Evolutionary conservation across 2,888 invertebrate genomes (phyloP), one percentile per base, ranked within the genome.

Genomic region (Drosophila kanekoi): DNA sequence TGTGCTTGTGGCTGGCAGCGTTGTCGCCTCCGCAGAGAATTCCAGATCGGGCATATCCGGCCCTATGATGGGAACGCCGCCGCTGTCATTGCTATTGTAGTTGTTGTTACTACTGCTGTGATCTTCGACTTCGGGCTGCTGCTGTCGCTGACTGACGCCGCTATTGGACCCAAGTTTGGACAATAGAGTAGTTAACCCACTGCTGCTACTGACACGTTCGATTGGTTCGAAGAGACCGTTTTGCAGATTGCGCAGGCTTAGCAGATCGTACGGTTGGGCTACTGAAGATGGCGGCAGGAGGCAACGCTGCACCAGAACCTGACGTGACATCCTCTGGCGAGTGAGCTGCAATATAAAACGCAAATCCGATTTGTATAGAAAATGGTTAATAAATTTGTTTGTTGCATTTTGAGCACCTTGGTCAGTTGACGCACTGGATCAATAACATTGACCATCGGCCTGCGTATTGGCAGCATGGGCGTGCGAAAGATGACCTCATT

Each of bases 271-370:
- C 0, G 85, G 84, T 47, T 77, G 77, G 6, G 63, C 14, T n/a
- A 52, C 61, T 8, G 81, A 77, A 3, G 58, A 95, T 81, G 96
- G 93, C 44, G 96, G 92, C 86, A 96, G 23, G 0, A 84, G 68
- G 23, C 86, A 94, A 6, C 97, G 93, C 91, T 96, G 96, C 18
- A 97, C 96, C 1, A 97, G 95, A 4, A 96, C 95, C 86, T 95
- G 95, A 0, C 91, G 90, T 5, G 91, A 90, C 62, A 91, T 74
- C 76, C 89, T 90, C 38, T 89, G 90, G 0, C 92, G 90, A 0
- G 90, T 83, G 10, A 90, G 77, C 92, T 92, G 28, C 1, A 66
- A 64, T 28, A 28, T 28, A 8, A 28, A 49, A 37, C n/a, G 13
- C 13, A 8, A 44, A 18, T 18, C 1, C 10, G 4, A 10, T 20